Conservation (phyloP, 2,797 vertebrate species). For the Notolepis coatsorum region DNA sequence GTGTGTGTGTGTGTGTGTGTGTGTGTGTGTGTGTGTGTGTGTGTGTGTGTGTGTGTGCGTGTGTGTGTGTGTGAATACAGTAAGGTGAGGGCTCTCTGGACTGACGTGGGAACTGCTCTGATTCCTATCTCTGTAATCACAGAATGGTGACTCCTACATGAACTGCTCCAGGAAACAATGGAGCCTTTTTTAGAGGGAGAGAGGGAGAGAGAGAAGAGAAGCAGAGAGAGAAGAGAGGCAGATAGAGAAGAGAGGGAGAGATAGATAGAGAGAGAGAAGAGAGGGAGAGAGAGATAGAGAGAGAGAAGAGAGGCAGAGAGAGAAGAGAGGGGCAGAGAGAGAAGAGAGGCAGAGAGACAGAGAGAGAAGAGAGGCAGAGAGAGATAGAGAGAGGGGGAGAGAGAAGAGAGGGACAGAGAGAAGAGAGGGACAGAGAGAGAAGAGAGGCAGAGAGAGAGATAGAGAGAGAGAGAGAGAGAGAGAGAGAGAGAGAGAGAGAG, state of each 20-base stretch:
- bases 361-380: too few relatives aligned
- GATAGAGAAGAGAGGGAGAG: background rate
- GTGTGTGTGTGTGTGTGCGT: too few relatives aligned
- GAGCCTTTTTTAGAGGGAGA: slow-evolving; percentile 25
- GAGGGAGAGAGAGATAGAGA: background rate
- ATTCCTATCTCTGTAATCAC: slow-evolving; percentile 65
- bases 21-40: too few relatives aligned
- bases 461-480: background rate
- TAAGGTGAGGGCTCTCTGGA: too few relatives aligned
- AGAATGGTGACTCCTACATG: slow-evolving; percentile 63
- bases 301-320: slow-evolving; percentile 43
- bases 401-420: too few relatives aligned
- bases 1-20: too few relatives aligned
- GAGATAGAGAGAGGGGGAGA: too few relatives aligned
- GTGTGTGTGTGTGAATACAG: too few relatives aligned
- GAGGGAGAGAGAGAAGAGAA: background rate
- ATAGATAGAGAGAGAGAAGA: background rate
- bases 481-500: slow-evolving; percentile 46
- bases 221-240: background rate
- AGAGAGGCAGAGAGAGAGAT: background rate
- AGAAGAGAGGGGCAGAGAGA: too few relatives aligned
- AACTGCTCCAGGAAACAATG: slow-evolving; percentile 71
- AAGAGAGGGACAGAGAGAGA: background rate
- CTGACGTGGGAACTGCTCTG: slow-evolving; percentile 54
- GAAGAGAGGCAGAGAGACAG: too few relatives aligned